Evolutionary conservation across 1,140 invertebrate species (phyloP).

Genomic region (Rhopalosiphum padi): DNA sequence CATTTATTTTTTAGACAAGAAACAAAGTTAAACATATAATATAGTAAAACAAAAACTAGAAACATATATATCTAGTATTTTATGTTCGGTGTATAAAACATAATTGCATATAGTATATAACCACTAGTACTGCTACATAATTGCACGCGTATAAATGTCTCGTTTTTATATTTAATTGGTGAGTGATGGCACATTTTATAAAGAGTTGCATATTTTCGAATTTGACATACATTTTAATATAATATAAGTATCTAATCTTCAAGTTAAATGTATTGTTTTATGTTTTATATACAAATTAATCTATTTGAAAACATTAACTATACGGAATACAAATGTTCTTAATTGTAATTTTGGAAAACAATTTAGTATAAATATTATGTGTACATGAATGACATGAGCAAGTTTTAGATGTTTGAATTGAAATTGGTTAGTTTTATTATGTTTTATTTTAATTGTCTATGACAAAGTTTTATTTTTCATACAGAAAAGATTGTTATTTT

Average conservation of each 20-base stretch:
- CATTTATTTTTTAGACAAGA: not conserved
- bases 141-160: not conserved
- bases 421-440: too few relatives aligned
- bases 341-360: too few relatives aligned
- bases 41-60: not conserved
- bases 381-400: too few relatives aligned
- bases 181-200: not conserved
- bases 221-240: not conserved
- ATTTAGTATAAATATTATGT: too few relatives aligned
- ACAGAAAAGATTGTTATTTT: too few relatives aligned
- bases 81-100: not conserved
- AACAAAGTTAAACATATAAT: not conserved
- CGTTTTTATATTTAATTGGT: not conserved
- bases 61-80: not conserved
- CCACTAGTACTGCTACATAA: not conserved
- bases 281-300: too few relatives aligned
- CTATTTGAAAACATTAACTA: too few relatives aligned
- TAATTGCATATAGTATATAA: not conserved
- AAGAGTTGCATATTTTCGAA: not conserved
- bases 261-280: too few relatives aligned
- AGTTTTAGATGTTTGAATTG: too few relatives aligned
- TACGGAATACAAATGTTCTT: too few relatives aligned
- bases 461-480: too few relatives aligned
- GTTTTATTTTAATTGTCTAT: too few relatives aligned
- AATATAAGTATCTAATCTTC: not conserved